Base-by-base conservation (phyloP, 1,140 invertebrate species). In the Acyrthosiphon pisum region DNA sequence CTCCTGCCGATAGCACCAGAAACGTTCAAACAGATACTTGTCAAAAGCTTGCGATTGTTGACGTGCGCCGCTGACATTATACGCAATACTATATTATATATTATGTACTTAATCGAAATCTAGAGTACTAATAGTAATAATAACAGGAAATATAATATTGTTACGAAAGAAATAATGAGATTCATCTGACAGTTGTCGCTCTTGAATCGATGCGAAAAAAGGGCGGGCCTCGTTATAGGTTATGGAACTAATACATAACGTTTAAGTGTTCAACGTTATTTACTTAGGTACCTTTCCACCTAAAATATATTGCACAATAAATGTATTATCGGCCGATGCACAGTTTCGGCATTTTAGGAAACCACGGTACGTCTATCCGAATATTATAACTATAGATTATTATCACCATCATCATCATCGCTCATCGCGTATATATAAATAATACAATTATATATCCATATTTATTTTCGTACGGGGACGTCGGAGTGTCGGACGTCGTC, bases 401-500 rank as follows among this genome's bases (percentile, higher is more conserved):
- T 60, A 60, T 68, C 3, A 68, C 14, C 3, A 30, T 68, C 30
- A 68, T 68, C 50, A 53, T 53, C 50, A 53, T 76, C 60, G n/a
- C 48, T 44, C 37, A 46, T 86, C 23, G 11, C 11, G 60, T 76
- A 41, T 86, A 44, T 37, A 81, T 81, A 44, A 22, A 23, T 26
- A 2, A 35, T 46, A 26, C 46, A 37, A 86, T 53, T 44, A 41
- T 88, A 88, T 26, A n/a, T 48, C 26, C 48, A 18, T 88, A 37
- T 89, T 89, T 89, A 89, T 89, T 89, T 89, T 89, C 22, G 87
- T 89, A 53, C 87, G n/a, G 48, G 48, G 50, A 37, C 87, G n/a
- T 89, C n/a, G 76, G 35, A 26, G 20, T 30, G 41, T 26, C 83
- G 35, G 83, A 37, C 76, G 7, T 83, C 81, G 81, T 41, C 37